A percentile compares a stretch with the other conserved stretches of the same genome.
These are phyloP conservation scores for Bombus pascuorum DNA, from an alignment of 1,140 invertebrate genomes.

Conservation along the genomic window DNA sequence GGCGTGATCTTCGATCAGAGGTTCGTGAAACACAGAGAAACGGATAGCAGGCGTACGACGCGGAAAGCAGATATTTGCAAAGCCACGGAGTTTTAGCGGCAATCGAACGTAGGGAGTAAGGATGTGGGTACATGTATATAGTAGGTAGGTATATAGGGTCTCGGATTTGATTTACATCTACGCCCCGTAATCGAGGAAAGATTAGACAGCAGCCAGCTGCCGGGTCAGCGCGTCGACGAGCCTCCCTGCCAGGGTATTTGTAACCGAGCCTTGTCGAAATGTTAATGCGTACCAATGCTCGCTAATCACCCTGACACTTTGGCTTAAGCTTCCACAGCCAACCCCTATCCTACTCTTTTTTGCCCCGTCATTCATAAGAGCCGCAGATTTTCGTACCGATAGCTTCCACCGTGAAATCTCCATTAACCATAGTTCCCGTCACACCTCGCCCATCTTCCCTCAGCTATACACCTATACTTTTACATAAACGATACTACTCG, in stretches of 20 bases:
- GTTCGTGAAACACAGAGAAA: not conserved
- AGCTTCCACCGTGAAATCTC: slow-evolving; percentile 4
- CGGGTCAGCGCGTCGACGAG: slow-evolving; percentile 56
- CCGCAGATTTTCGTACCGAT: slow-evolving; percentile 52
- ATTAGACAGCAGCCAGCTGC: slow-evolving; percentile 76
- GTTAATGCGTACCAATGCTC: slow-evolving; percentile 62
- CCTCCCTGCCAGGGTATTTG: slow-evolving; percentile 44
- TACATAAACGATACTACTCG: too few species aligned
- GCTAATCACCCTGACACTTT: slow-evolving; percentile 67
- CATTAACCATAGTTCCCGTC: not conserved
- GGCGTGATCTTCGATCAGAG: not conserved
- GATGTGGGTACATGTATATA: not conserved
- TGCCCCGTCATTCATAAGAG: slow-evolving; percentile 77
- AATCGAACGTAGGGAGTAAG: slow-evolving; percentile 10
- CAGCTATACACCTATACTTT: too few species aligned
- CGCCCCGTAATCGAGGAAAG: slow-evolving; percentile 73
- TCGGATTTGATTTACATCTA: slow-evolving; percentile 67
- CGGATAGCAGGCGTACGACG: not conserved
- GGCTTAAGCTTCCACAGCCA: slow-evolving; percentile 35
- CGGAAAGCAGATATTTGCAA: not conserved
- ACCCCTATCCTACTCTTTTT: slow-evolving; percentile 61
- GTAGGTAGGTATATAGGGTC: slow-evolving; percentile 48
- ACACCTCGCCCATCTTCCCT: not conserved
- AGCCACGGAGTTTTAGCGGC: slow-evolving; percentile 21
- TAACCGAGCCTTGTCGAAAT: slow-evolving; percentile 66